Percentiles rank a stretch among this genome's conserved stretches.
phyloP scores from a whole-genome alignment of 2,113 vertebrate genomes.

The Pardalotus punctatus region DNA sequence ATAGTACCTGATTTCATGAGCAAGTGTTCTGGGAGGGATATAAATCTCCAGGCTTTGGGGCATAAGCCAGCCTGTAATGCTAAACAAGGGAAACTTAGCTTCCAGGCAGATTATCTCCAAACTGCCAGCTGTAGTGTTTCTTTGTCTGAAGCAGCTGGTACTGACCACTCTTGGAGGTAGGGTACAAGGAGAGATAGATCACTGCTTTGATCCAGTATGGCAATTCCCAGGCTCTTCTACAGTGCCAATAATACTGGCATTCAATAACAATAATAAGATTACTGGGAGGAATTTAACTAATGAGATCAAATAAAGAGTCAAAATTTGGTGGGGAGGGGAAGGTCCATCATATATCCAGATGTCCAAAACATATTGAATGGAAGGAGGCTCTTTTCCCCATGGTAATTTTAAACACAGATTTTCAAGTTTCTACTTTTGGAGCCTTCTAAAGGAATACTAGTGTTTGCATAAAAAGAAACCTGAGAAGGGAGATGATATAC shows the following conservation, averaged over 20 bases:
- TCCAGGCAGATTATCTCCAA: conserved; percentile 48
- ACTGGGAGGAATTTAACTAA: conserved; percentile 32
- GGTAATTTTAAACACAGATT: not conserved
- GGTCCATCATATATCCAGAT: not conserved
- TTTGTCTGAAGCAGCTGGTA: conserved; percentile 63
- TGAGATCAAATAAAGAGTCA: conserved; percentile 50
- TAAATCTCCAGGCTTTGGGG: not conserved
- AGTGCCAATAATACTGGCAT: conserved; percentile 49
- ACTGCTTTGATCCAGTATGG: conserved; percentile 48
- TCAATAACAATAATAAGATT: conserved; percentile 55
- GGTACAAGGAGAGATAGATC: conserved; percentile 42
- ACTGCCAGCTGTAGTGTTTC: conserved; percentile 33
- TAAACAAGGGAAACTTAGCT: conserved; percentile 26
- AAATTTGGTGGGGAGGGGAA: conserved; percentile 20
- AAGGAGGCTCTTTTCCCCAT: not conserved
- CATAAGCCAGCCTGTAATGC: not conserved
- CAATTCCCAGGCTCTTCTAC: conserved; percentile 50
- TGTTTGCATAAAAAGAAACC: not conserved
- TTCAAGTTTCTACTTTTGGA: not conserved
- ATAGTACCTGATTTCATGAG: not conserved
- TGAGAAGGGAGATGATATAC: not conserved
- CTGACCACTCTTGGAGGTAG: conserved; percentile 41
- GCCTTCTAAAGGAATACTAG: not conserved
- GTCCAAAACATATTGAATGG: not conserved
- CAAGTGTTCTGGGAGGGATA: not conserved